Evolutionary conservation across 2,888 invertebrate genomes (phyloP).

Genomic region (Cephus spinipes): DNA sequence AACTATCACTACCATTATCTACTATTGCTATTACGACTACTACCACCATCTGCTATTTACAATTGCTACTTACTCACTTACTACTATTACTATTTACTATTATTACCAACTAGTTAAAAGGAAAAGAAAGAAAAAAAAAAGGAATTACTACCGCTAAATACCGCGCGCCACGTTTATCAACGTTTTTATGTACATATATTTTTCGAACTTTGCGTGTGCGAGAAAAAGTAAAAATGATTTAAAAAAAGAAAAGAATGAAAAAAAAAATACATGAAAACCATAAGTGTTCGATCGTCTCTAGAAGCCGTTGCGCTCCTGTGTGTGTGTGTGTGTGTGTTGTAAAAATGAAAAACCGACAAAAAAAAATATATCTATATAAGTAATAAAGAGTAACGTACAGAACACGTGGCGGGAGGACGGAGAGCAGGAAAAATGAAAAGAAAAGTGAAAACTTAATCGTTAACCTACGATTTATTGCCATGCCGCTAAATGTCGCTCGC

Average conservation of each 20-base stretch:
- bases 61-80: conserved; percentile 41
- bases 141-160: background rate
- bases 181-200: conserved; percentile 44
- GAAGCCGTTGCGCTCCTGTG: conserved; percentile 59
- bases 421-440: conserved; percentile 1
- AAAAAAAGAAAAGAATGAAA: conserved; percentile 23
- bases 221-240: no score
- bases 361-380: conserved; percentile 16
- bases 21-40: conserved; percentile 37
- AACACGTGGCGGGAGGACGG: background rate
- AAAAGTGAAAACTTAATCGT: no score
- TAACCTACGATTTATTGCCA: no score
- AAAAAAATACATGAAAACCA: conserved; percentile 47
- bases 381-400: conserved; percentile 16
- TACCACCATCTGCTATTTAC: conserved; percentile 32
- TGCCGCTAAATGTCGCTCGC: no score
- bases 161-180: conserved; percentile 18
- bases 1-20: background rate
- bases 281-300: conserved; percentile 63
- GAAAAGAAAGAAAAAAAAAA: no score
- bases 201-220: conserved; percentile 29
- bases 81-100: conserved; percentile 40
- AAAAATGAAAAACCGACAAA: conserved; percentile 23
- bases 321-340: conserved; percentile 28
- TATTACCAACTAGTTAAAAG: no score